phyloP scores from a whole-genome alignment of 2,888 invertebrate genomes.

The Stramonita haemastoma region DNA sequence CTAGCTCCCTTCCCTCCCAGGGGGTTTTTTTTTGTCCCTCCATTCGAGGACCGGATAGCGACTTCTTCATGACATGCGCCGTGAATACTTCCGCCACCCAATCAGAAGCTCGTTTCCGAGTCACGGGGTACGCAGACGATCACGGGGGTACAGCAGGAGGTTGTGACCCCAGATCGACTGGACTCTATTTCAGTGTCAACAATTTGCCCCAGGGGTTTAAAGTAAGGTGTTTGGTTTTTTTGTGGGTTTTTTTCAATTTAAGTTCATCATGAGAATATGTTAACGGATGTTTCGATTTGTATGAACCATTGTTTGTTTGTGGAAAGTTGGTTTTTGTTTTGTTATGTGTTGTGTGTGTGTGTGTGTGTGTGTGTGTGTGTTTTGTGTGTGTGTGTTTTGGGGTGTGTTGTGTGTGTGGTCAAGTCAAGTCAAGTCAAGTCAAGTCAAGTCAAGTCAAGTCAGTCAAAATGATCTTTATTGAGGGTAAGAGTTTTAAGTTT shows the following conservation, averaged over 20 bases:
- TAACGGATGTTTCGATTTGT: too few species aligned
- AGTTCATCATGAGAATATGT: too few species aligned
- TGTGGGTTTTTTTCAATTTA: too few species aligned
- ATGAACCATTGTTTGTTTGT: too few species aligned
- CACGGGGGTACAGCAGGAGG: not conserved
- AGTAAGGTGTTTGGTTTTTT: not conserved
- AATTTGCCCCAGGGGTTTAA: not conserved
- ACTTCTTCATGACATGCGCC: conserved; percentile 26
- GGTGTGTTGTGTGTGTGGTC: too few species aligned
- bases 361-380: conserved; percentile 1
- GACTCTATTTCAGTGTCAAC: not conserved
- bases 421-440: too few species aligned
- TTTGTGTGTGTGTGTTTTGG: too few species aligned
- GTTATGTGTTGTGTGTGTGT: not conserved
- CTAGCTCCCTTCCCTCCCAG: not conserved
- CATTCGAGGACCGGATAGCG: not conserved
- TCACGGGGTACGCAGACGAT: conserved; percentile 25
- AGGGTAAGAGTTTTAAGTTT: too few species aligned
- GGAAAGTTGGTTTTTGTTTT: too few species aligned
- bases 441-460: too few species aligned
- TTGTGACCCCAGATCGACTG: not conserved
- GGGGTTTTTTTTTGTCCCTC: not conserved
- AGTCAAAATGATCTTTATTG: too few species aligned
- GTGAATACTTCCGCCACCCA: not conserved
- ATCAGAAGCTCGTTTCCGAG: conserved; percentile 7